A percentile compares a stretch with the other conserved stretches of the same genome.
These are phyloP conservation scores for Sebastes paucispinis DNA, from an alignment of 2,797 vertebrate species.

Conservation along the genomic window DNA sequence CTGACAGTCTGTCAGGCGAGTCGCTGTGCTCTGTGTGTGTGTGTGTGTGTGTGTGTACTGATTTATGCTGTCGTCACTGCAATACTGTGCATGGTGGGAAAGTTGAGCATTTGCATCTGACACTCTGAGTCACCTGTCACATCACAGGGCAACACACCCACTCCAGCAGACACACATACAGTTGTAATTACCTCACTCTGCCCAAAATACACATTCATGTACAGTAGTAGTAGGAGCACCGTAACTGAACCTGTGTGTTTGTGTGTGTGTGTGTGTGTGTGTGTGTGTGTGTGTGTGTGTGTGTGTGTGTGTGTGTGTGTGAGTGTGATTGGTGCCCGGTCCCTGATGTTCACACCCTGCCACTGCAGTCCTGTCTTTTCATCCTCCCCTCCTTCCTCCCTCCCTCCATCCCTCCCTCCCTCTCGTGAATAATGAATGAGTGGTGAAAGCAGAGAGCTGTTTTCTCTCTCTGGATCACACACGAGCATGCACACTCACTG, in stretches of 20 bases:
- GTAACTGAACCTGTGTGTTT: background rate
- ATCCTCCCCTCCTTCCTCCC: background rate
- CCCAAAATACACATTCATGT: slow-evolving; percentile 4
- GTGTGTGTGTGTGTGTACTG: background rate
- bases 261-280: background rate
- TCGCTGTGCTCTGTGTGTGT: background rate
- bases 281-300: background rate
- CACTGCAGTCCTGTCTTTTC: slow-evolving; percentile 59
- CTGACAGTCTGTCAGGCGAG: background rate
- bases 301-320: background rate
- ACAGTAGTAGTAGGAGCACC: background rate
- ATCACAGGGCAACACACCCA: slow-evolving; percentile 15
- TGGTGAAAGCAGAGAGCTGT: slow-evolving; percentile 49
- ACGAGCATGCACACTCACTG: background rate
- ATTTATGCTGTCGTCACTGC: slow-evolving; percentile 55
- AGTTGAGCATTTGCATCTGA: slow-evolving; percentile 62
- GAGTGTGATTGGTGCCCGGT: background rate
- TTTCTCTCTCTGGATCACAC: slow-evolving; percentile 42
- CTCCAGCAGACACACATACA: background rate
- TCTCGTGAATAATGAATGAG: slow-evolving; percentile 71
- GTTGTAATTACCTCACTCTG: slow-evolving; percentile 11
- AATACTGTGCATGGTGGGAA: slow-evolving; percentile 47
- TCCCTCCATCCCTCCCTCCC: background rate
- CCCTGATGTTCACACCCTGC: slow-evolving; percentile 61
- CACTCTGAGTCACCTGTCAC: slow-evolving; percentile 47